Conservation (phyloP, 2,888 invertebrate genomes). For the Apomyelois bistriatella region DNA sequence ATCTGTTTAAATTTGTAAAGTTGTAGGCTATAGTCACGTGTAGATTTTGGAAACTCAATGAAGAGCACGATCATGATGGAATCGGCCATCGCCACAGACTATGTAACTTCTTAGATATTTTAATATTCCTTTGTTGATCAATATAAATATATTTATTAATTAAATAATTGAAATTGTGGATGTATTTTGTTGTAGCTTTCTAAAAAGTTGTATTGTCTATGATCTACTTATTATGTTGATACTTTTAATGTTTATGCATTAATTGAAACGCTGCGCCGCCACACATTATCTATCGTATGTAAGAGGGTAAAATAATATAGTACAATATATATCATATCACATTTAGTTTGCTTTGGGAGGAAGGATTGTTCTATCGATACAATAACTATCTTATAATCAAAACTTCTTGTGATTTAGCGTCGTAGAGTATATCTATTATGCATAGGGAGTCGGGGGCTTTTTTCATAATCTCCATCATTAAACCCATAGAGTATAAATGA, state of each 20-base stretch:
- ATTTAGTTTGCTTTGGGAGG: slow-evolving; percentile 24
- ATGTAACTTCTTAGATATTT: slow-evolving; percentile 7
- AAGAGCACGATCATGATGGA: background rate
- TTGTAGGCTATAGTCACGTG: background rate
- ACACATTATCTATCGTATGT: background rate
- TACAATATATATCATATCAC: slow-evolving; percentile 59
- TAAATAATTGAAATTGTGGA: background rate
- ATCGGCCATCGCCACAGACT: background rate
- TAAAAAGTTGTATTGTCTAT: slow-evolving; percentile 1
- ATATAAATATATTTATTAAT: background rate
- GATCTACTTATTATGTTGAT: slow-evolving; percentile 6
- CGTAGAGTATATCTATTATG: slow-evolving; percentile 37
- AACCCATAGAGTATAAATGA: slow-evolving; percentile 10
- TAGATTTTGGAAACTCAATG: background rate
- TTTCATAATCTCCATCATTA: slow-evolving; percentile 12
- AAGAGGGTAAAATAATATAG: slow-evolving; percentile 28
- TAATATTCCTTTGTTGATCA: background rate
- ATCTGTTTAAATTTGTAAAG: slow-evolving; percentile 4
- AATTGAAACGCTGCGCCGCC: background rate
- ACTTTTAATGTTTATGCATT: slow-evolving; percentile 1
- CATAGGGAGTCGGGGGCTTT: slow-evolving; percentile 21
- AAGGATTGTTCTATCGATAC: slow-evolving; percentile 43
- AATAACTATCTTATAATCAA: slow-evolving; percentile 51
- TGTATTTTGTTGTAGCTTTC: background rate
- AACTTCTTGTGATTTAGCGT: slow-evolving; percentile 56